Evolutionary conservation across 2,888 invertebrate species (phyloP), one percentile per base, ranked within the genome.

Genomic region (Halocaridina rubra): DNA sequence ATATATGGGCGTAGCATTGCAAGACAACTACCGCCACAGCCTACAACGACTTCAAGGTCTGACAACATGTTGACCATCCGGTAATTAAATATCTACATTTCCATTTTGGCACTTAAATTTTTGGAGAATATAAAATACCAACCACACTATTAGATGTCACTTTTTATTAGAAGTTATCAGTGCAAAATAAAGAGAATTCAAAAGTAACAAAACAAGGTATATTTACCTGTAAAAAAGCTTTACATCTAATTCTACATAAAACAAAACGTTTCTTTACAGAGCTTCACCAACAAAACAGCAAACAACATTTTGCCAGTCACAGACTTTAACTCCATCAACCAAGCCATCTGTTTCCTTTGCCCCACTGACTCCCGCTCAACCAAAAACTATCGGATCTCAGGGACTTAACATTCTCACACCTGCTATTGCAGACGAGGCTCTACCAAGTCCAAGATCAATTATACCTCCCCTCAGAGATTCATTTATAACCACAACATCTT

Each of bases 311-410:
- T 33, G 32, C 53, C 75, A 64, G 16, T 32, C 81, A 16, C 64
- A 74, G 46, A 64, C 64, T 22, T 61, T 61, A 29, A 71, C 22
- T 33, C 53, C 81, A 69, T 32, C 75, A 16, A 27, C 24, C 90
- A 90, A 27, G 90, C 89, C 57, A 89, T 90, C 16, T 16, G 82
- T 82, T 39, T 78, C 82, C 22, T 82, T 82, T 22, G 82, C 82
- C 2, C 46, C 77, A 4, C 71, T 82, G 19, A 82, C 82, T 10
- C 82, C 82, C 22, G 71, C 82, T 39, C 82, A 82, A 61, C 16
- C 24, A 32, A 71, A 78, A 46, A 30, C 67, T 0, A 39, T 59
- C 4, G 76, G 67, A 30, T 30, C 71, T 3, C 33, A 71, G 2
- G 72, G 33, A 16, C 29, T 33, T 19, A 57, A 3, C 53, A 67